phyloP scores from a whole-genome alignment of 2,888 invertebrate genomes.

The Xylophagus ater region DNA sequence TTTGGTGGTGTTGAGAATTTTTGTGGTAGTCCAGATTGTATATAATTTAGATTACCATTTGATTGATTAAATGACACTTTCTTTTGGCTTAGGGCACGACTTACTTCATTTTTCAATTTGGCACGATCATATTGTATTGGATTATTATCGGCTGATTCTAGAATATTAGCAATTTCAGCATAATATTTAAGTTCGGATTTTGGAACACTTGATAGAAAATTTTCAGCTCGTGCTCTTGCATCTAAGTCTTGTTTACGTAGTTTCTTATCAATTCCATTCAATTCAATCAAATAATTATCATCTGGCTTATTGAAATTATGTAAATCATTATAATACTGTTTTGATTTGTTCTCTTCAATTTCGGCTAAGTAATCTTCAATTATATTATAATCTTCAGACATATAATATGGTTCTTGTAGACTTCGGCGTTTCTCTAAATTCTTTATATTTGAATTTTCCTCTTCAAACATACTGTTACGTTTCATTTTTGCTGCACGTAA shows the following conservation, averaged over 20 bases:
- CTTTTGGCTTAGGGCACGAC: slow-evolving; percentile 38
- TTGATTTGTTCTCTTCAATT: slow-evolving; percentile 22
- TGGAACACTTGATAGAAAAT: slow-evolving; percentile 35
- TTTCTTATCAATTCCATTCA: slow-evolving; percentile 10
- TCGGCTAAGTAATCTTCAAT: slow-evolving; percentile 22
- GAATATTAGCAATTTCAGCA: slow-evolving; percentile 37
- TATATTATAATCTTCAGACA: slow-evolving; percentile 30
- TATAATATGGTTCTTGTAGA: slow-evolving; percentile 57
- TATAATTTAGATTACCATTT: slow-evolving; percentile 11
- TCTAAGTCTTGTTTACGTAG: slow-evolving; percentile 25
- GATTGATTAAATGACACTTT: slow-evolving; percentile 37
- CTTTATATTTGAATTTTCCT: slow-evolving; percentile 40
- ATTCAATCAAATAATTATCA: slow-evolving; percentile 4
- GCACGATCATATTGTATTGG: slow-evolving; percentile 35
- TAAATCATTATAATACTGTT: slow-evolving; percentile 33
- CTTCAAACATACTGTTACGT: slow-evolving; percentile 72
- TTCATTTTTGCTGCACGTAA: slow-evolving; percentile 41
- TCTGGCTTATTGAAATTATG: slow-evolving; percentile 11
- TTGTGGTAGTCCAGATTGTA: slow-evolving; percentile 20
- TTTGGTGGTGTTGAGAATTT: slow-evolving; percentile 56
- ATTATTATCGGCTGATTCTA: slow-evolving; percentile 32
- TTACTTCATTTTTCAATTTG: slow-evolving; percentile 38
- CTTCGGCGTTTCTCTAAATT: slow-evolving; percentile 54
- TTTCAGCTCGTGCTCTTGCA: slow-evolving; percentile 36
- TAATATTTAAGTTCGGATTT: slow-evolving; percentile 39